These are phyloP conservation scores for Poecilia wingei DNA, from an alignment of 2,797 vertebrate genomes.

Conservation along the genomic window DNA sequence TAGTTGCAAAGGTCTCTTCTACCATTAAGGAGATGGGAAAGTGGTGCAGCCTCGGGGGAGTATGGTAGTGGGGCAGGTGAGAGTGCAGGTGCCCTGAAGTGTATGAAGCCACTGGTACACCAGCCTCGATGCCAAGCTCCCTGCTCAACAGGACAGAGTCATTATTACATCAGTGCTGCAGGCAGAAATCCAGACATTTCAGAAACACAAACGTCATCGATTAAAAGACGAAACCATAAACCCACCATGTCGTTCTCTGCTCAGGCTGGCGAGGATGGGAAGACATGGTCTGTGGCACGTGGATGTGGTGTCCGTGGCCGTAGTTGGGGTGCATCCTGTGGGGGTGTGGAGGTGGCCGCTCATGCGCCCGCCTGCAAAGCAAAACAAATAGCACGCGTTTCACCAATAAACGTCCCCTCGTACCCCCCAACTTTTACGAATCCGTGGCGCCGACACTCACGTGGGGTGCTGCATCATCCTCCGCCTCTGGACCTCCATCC, in stretches of 20 bases:
- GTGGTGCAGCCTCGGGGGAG: constrained; percentile 96
- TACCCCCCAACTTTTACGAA: background rate
- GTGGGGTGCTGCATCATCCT: constrained; percentile 98
- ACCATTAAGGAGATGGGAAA: constrained; percentile 97
- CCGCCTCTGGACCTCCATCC: constrained; percentile 96
- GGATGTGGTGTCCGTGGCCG: constrained; percentile 98
- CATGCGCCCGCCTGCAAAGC: constrained; percentile 89
- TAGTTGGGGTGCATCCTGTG: constrained; percentile 99
- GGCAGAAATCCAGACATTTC: background rate
- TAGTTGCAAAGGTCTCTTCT: constrained; percentile 69
- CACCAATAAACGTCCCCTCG: background rate
- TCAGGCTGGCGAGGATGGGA: constrained; percentile 96
- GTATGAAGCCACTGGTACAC: constrained; percentile 93
- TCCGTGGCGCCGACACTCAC: constrained; percentile 77
- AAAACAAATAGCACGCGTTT: constrained; percentile 1
- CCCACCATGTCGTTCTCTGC: constrained; percentile 96
- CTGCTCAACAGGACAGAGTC: constrained; percentile 68
- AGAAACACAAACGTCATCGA: background rate
- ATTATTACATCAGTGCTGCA: background rate
- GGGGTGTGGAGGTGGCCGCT: constrained; percentile 96
- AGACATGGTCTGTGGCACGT: constrained; percentile 99
- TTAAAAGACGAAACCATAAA: constrained; percentile 36
- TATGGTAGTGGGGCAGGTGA: constrained; percentile 95
- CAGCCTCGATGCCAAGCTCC: constrained; percentile 97
- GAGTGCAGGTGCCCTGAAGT: constrained; percentile 94